Conservation (phyloP, 2,113 vertebrate species). For the Bothrops jararaca region DNA sequence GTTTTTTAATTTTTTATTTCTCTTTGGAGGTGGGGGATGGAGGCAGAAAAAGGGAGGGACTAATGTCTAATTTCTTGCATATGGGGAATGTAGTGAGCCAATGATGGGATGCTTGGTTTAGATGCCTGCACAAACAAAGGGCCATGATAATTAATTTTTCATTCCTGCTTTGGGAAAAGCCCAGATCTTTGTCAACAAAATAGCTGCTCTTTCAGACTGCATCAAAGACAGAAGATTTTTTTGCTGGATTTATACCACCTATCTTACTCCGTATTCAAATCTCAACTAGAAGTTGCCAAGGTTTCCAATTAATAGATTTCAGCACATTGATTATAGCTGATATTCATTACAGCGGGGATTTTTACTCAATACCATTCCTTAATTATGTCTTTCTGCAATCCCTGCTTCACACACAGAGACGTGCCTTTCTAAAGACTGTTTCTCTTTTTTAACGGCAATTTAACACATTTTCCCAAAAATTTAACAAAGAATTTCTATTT, state of each 20-base stretch:
- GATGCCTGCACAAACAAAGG: slow-evolving; percentile 60
- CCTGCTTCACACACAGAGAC: neutral
- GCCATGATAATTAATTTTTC: slow-evolving; percentile 65
- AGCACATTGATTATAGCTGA: neutral
- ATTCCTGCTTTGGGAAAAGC: slow-evolving; percentile 47
- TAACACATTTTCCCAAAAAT: neutral
- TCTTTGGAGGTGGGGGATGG: neutral
- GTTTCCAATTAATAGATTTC: neutral
- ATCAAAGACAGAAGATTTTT: neutral
- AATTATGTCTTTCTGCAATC: neutral
- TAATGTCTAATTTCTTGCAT: slow-evolving; percentile 61
- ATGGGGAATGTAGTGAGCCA: slow-evolving; percentile 56
- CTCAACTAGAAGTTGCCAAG: neutral
- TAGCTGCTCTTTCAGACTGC: neutral
- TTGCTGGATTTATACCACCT: neutral
- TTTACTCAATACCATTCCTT: neutral
- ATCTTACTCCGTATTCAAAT: too few species aligned
- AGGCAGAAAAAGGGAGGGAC: neutral
- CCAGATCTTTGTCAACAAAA: neutral
- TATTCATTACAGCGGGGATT: neutral
- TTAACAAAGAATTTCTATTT: neutral
- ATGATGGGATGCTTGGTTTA: slow-evolving; percentile 52
- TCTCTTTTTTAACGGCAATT: neutral
- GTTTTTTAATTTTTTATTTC: neutral
- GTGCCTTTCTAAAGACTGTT: neutral